Evolutionary conservation across 2,797 vertebrate genomes (phyloP).

Genomic region (Octomys mimax): DNA sequence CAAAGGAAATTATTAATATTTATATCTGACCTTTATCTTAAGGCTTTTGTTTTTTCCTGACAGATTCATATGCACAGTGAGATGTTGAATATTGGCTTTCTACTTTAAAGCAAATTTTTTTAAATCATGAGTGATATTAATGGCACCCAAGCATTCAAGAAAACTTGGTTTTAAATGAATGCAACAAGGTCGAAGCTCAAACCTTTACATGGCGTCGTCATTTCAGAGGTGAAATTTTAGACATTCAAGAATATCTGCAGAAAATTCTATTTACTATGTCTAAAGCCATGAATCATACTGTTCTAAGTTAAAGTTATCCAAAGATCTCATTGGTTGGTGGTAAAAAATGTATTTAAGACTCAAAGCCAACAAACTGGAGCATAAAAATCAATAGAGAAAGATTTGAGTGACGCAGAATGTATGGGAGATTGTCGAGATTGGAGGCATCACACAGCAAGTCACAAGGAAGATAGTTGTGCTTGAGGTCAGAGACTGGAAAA

Average conservation of each 20-base stretch:
- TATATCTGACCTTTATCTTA: not conserved
- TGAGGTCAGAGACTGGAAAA: not conserved
- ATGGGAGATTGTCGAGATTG: not conserved
- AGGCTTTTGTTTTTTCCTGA: not conserved
- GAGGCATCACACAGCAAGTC: not conserved
- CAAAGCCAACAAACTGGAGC: not conserved
- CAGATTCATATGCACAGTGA: not conserved
- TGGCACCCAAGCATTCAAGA: not conserved
- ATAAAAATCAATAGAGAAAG: not conserved
- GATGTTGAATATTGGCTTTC: conserved; percentile 35
- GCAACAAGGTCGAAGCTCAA: not conserved
- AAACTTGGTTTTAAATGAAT: conserved; percentile 1
- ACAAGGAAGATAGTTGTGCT: not conserved
- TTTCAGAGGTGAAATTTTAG: not conserved
- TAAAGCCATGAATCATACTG: not conserved
- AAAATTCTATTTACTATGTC: not conserved
- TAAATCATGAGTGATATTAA: not conserved
- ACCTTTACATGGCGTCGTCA: not conserved
- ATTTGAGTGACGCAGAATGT: not conserved
- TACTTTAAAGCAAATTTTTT: conserved; percentile 31
- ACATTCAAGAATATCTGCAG: not conserved
- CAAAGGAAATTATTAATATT: conserved; percentile 16
- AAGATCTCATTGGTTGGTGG: not conserved
- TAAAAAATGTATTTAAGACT: not conserved
- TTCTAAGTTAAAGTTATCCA: not conserved